Conservation (phyloP, 2,888 invertebrate genomes). For the Axea sp. region DNA sequence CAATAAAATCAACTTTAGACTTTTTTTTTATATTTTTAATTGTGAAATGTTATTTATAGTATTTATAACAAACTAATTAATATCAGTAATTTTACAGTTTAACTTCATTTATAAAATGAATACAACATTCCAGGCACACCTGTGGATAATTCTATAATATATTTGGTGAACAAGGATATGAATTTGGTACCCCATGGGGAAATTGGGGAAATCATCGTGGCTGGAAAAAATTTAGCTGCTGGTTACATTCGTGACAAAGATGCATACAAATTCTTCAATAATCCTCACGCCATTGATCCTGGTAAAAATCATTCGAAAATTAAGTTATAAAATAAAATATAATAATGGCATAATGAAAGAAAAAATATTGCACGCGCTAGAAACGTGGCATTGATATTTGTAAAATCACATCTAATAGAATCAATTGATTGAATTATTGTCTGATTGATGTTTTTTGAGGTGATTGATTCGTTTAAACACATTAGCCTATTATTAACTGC, state of each 20-base stretch:
- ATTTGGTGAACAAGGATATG: conserved; percentile 88
- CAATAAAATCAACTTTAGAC: too few species aligned
- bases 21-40: too few species aligned
- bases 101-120: too few species aligned
- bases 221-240: conserved; percentile 88
- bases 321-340: neutral
- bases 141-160: conserved; percentile 89
- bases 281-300: conserved; percentile 85
- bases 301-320: conserved; percentile 74
- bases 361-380: conserved; percentile 7
- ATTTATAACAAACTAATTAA: too few species aligned
- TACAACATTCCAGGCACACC: conserved; percentile 82
- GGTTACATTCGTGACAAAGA: conserved; percentile 90
- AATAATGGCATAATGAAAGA: neutral
- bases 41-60: too few species aligned
- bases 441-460: conserved; percentile 43
- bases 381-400: conserved; percentile 36
- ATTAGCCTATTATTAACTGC: conserved; percentile 41
- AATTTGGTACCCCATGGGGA: conserved; percentile 86
- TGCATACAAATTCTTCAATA: conserved; percentile 86
- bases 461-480: conserved; percentile 45
- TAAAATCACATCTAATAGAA: conserved; percentile 37
- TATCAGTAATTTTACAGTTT: too few species aligned
- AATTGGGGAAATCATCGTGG: conserved; percentile 90
- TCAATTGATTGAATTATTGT: conserved; percentile 49